Base-by-base conservation (phyloP, 2,113 vertebrate genomes). In the Epinephelus moara region DNA sequence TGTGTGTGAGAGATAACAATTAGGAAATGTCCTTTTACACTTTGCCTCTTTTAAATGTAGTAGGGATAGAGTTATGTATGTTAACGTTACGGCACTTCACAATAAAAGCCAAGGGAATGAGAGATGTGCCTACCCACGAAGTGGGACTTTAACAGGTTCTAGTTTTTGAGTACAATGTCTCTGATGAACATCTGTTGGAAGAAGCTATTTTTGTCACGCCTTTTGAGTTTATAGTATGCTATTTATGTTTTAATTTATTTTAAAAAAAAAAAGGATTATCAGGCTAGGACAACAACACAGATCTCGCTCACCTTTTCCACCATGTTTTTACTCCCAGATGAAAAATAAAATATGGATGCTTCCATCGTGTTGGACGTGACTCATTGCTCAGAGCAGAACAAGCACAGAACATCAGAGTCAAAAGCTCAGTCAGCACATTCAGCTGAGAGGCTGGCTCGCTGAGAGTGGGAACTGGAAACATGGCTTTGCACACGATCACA, bases 341-440 rank as follows among this genome's bases (percentile, higher is more conserved):
- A 89, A 84, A 37, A 94, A 89, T 90, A 94, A 94, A 30, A 94
- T 30, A 62, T 57, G 80, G 70, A 83, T 86, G 80, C 82, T 82
- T 21, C 27, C 88, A 73, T 55, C 47, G 4, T 69, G 85, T 73
- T 61, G 66, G 37, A 27, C 33, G 47, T 83, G 90, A 82, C 42
- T 91, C 69, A 40, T 88, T 47, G 6, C 68, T 90, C 49, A 0
- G 57, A 77, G 19, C 49, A 52, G 73, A 61, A 75, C 79, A 25
- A 66, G 47, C 67, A 63, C 67, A 71, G 56, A 60, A 69, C n/a
- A 50, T 55, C 30, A 55, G 19, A 84, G 70, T 79, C 25, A 78
- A 73, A 67, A 33, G 88, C 82, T 59, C 27, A 37, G 81, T 94
- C 90, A 88, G 92, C 89, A 30, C 71, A 71, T 89, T 76, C 30